Conservation (phyloP, 2,113 vertebrate species). For the Polypterus bichir region DNA sequence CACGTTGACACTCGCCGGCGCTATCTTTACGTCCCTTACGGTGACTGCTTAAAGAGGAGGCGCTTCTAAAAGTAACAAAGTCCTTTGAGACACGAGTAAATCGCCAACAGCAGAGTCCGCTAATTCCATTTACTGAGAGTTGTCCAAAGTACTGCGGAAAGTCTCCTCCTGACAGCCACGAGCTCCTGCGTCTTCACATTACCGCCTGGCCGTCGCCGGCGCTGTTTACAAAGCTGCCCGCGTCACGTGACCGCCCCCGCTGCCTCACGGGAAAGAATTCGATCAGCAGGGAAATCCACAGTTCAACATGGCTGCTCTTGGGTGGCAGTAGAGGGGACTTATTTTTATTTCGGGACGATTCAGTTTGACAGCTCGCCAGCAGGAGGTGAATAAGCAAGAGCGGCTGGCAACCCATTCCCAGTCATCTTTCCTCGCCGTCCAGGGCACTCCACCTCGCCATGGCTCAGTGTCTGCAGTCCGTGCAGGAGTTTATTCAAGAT, state of each 20-base stretch:
- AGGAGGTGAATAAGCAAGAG: neutral
- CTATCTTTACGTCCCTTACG: too few species aligned
- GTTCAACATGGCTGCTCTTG: conserved; percentile 42
- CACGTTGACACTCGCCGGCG: too few species aligned
- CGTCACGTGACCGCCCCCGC: conserved; percentile 37
- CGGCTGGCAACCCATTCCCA: neutral
- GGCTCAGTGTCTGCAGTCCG: conserved; percentile 88
- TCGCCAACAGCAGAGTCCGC: too few species aligned
- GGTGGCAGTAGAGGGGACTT: conserved; percentile 25
- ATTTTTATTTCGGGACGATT: conserved; percentile 23
- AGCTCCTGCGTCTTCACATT: too few species aligned
- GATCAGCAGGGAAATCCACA: conserved; percentile 25
- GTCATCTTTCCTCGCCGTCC: neutral
- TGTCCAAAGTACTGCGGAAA: too few species aligned
- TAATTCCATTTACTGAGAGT: too few species aligned
- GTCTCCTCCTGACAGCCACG: too few species aligned
- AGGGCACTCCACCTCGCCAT: conserved; percentile 35
- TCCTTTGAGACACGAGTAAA: too few species aligned
- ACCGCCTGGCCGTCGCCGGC: too few species aligned
- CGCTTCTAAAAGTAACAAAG: too few species aligned
- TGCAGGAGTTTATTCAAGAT: conserved; percentile 93
- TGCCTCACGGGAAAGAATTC: conserved; percentile 36
- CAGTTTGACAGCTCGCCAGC: too few species aligned
- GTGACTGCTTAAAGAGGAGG: too few species aligned
- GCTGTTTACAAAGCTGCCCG: neutral